These are phyloP conservation scores for Itoplectis maculator DNA, from an alignment of 2,888 invertebrate genomes.

Conservation along the genomic window DNA sequence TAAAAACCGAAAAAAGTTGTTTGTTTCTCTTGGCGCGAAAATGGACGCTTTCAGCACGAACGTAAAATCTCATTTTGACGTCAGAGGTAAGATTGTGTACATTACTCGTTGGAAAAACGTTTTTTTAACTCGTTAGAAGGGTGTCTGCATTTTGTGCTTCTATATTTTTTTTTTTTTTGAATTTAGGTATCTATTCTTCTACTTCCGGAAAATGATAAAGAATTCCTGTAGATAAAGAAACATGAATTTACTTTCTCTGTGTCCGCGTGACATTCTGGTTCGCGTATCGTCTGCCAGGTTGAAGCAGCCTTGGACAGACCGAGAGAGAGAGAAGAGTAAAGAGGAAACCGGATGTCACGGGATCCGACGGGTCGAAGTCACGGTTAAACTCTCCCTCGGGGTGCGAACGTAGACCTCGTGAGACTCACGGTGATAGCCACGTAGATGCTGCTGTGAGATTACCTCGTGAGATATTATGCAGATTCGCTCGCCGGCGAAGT, in stretches of 20 bases:
- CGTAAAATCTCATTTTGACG: too few relatives aligned
- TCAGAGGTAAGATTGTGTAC: too few relatives aligned
- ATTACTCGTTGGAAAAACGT: too few relatives aligned
- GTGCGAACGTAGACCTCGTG: constrained; percentile 22
- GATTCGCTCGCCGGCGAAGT: constrained; percentile 14
- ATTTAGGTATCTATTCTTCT: neutral
- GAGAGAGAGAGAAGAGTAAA: neutral
- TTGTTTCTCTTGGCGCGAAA: too few relatives aligned
- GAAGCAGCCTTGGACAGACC: neutral
- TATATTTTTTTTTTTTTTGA: too few relatives aligned
- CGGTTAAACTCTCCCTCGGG: constrained; percentile 33
- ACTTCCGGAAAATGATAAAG: neutral
- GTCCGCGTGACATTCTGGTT: neutral
- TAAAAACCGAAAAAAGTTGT: too few relatives aligned
- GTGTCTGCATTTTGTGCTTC: too few relatives aligned
- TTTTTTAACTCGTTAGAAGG: too few relatives aligned
- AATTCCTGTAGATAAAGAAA: neutral
- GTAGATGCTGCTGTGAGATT: constrained; percentile 24
- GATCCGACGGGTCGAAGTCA: constrained; percentile 16
- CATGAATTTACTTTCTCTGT: neutral
- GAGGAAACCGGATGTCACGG: constrained; percentile 35
- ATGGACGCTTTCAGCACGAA: too few relatives aligned
- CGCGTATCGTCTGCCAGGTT: constrained; percentile 1
- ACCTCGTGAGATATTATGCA: constrained; percentile 37
- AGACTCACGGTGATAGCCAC: neutral